Percentiles rank a stretch among this genome's conserved stretches.
phyloP scores from a whole-genome alignment of 2,888 invertebrate genomes.

The Osmoderma eremita region DNA sequence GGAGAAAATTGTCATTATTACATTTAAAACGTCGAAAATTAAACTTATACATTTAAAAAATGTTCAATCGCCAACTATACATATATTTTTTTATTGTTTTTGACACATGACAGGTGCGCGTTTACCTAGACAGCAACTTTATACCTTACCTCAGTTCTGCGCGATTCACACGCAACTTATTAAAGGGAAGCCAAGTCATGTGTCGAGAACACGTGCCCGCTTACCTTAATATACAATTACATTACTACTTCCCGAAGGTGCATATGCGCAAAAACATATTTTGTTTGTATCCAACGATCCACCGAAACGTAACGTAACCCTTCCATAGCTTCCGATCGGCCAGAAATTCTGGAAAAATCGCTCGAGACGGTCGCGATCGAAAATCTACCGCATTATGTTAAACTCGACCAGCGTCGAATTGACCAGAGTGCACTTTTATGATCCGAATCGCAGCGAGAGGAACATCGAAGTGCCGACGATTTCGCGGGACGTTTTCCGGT shows the following conservation, averaged over 20 bases:
- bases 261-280: constrained; percentile 20
- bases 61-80: too few species aligned
- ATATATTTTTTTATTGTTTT: too few species aligned
- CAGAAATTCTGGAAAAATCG: constrained; percentile 4
- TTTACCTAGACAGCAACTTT: constrained; percentile 9
- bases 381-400: background rate
- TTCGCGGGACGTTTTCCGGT: constrained; percentile 53
- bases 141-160: constrained; percentile 38
- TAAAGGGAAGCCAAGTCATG: constrained; percentile 27
- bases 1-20: too few species aligned
- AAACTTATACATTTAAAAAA: too few species aligned
- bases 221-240: constrained; percentile 18
- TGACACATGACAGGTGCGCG: background rate
- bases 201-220: constrained; percentile 30
- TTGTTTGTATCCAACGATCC: constrained; percentile 40
- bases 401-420: constrained; percentile 54
- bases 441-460: constrained; percentile 50
- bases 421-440: constrained; percentile 60
- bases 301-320: constrained; percentile 11
- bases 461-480: constrained; percentile 54
- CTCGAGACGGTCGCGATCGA: background rate
- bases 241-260: background rate
- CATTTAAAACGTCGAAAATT: too few species aligned
- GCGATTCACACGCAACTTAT: background rate
- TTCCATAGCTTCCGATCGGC: background rate